A percentile compares a stretch with the other conserved stretches of the same genome.
phyloP scores from a whole-genome alignment of 2,888 invertebrate species.

The Noctua janthe region DNA sequence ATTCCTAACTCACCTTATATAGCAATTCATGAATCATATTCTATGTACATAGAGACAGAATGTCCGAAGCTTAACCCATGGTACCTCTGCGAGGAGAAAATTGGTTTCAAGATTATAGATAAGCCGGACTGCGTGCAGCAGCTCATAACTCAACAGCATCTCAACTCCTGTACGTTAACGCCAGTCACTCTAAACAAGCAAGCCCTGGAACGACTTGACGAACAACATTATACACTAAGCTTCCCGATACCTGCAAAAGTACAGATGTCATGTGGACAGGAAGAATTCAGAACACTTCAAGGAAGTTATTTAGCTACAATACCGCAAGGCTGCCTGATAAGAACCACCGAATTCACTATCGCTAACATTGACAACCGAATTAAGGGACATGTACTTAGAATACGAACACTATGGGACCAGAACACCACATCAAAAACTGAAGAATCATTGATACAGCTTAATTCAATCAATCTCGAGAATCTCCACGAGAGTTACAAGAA shows the following conservation, averaged over 20 bases:
- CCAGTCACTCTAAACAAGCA: constrained; percentile 12
- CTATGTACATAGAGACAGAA: constrained; percentile 17
- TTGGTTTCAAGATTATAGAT: background rate
- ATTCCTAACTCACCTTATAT: constrained; percentile 6
- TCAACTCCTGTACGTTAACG: constrained; percentile 20
- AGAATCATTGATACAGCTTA: constrained; percentile 1
- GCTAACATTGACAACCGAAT: constrained; percentile 15
- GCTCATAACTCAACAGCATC: constrained; percentile 47
- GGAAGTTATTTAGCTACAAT: constrained; percentile 59
- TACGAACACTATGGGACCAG: background rate
- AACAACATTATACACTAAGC: constrained; percentile 51
- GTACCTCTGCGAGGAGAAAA: constrained; percentile 35
- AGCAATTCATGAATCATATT: background rate
- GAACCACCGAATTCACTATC: constrained; percentile 45
- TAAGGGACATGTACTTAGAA: constrained; percentile 9
- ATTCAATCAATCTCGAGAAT: background rate
- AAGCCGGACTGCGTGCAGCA: constrained; percentile 56
- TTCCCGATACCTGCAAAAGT: constrained; percentile 9
- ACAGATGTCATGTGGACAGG: constrained; percentile 51
- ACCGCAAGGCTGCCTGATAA: constrained; percentile 29
- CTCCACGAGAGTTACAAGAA: too few species aligned
- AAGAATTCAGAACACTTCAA: constrained; percentile 46
- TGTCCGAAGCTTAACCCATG: constrained; percentile 19
- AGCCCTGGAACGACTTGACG: constrained; percentile 47
- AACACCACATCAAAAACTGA: background rate